Evolutionary conservation across 2,888 invertebrate species (phyloP).

Genomic region (Platycheirus albimanus): DNA sequence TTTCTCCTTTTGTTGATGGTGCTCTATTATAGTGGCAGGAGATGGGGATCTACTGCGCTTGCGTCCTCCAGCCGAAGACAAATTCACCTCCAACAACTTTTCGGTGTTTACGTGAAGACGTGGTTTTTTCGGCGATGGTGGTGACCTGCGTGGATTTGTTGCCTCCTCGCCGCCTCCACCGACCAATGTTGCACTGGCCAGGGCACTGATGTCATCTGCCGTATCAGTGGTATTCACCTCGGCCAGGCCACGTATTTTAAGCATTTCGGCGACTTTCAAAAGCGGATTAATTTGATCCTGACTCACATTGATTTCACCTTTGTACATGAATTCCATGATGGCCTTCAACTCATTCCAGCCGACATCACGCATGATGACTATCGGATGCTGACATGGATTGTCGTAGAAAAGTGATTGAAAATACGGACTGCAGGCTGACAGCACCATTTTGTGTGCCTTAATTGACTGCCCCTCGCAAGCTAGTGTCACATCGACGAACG

Average conservation of each 20-base stretch:
- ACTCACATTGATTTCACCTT: slow-evolving; percentile 96
- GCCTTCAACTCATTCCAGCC: slow-evolving; percentile 95
- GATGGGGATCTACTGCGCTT: slow-evolving; percentile 73
- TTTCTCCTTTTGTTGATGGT: slow-evolving; percentile 75
- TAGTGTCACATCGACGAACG: slow-evolving; percentile 95
- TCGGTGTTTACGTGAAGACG: slow-evolving; percentile 72
- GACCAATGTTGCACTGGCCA: slow-evolving; percentile 71
- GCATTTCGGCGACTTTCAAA: slow-evolving; percentile 92
- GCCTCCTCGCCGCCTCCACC: slow-evolving; percentile 35
- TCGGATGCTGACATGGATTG: slow-evolving; percentile 96
- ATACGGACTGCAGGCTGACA: slow-evolving; percentile 96
- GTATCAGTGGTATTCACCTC: slow-evolving; percentile 86
- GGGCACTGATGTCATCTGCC: slow-evolving; percentile 86
- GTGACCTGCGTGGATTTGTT: slow-evolving; percentile 64
- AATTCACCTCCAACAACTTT: slow-evolving; percentile 73
- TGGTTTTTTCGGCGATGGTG: slow-evolving; percentile 71
- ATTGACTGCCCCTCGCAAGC: slow-evolving; percentile 95
- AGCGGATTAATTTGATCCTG: slow-evolving; percentile 95
- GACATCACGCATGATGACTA: slow-evolving; percentile 95
- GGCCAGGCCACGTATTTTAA: slow-evolving; percentile 93
- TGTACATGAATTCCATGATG: slow-evolving; percentile 97
- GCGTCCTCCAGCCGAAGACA: slow-evolving; percentile 68
- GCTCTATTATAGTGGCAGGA: slow-evolving; percentile 48
- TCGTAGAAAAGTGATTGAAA: slow-evolving; percentile 95
- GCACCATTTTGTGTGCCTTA: slow-evolving; percentile 96